phyloP scores from a whole-genome alignment of 1,140 invertebrate species.

The Spodoptera litura region DNA sequence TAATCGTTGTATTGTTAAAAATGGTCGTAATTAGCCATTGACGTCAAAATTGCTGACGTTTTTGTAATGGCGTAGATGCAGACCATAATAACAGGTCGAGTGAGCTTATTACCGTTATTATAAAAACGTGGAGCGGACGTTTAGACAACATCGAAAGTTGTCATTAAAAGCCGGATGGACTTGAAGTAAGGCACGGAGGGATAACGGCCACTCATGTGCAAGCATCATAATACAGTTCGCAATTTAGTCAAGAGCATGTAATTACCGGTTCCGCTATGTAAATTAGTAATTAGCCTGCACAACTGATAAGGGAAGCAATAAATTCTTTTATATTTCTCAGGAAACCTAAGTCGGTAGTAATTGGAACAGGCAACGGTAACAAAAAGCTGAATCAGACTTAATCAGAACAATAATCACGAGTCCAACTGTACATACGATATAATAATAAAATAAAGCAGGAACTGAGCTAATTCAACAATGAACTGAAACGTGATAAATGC shows the following conservation, averaged over 20 bases:
- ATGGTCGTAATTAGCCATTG: not conserved
- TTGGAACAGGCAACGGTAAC: constrained; percentile 8
- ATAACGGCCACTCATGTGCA: constrained; percentile 25
- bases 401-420: not conserved
- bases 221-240: constrained; percentile 22
- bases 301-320: constrained; percentile 31
- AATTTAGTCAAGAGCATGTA: constrained; percentile 32
- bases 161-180: constrained; percentile 43
- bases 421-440: constrained; percentile 3
- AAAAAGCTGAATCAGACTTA: not conserved
- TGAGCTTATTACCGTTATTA: constrained; percentile 39
- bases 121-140: constrained; percentile 43
- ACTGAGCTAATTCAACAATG: constrained; percentile 25
- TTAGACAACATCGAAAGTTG: constrained; percentile 44
- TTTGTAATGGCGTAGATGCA: constrained; percentile 1
- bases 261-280: constrained; percentile 35
- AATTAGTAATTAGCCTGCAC: constrained; percentile 29
- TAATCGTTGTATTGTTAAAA: constrained; percentile 15
- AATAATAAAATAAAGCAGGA: constrained; percentile 28
- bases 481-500: constrained; percentile 26
- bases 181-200: constrained; percentile 28
- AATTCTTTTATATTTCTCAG: constrained; percentile 22
- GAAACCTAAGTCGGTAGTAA: not conserved
- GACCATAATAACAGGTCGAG: constrained; percentile 34
- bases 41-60: constrained; percentile 7